A percentile compares a stretch with the other conserved stretches of the same genome.
Evolutionary conservation across 2,113 vertebrate genomes (phyloP).

Genomic region (Hystrix brachyura): DNA sequence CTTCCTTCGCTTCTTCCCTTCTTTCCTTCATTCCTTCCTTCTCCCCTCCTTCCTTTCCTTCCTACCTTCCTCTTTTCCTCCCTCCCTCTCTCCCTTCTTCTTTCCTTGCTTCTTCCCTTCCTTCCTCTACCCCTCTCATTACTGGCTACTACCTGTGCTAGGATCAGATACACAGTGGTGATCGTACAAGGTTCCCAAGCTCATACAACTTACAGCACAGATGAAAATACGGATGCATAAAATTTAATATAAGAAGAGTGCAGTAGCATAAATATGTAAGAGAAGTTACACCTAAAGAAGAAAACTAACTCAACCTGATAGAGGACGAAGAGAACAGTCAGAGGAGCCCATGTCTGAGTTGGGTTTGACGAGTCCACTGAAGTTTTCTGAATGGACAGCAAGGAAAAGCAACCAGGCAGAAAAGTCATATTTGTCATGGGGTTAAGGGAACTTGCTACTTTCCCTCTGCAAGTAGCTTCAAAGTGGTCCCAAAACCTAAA

Average conservation of each 20-base stretch:
- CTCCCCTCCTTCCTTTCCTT: background rate
- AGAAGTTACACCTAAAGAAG: background rate
- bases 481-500: background rate
- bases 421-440: rapidly evolving
- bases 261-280: background rate
- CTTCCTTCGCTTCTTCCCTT: background rate
- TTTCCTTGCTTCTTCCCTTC: background rate
- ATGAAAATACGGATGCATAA: background rate
- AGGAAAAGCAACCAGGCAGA: background rate
- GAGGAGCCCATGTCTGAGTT: background rate
- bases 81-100: background rate
- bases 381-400: background rate
- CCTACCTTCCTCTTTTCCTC: background rate
- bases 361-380: rapidly evolving
- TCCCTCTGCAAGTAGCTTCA: background rate
- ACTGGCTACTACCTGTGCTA: background rate
- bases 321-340: background rate
- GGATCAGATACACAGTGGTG: background rate
- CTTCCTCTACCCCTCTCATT: constrained; percentile 27
- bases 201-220: background rate
- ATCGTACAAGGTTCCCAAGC: background rate
- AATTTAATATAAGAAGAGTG: background rate
- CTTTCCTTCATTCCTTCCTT: background rate
- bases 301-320: background rate
- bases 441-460: rapidly evolving